Conservation (phyloP, 2,888 invertebrate species). For the Lepidochrysops patricia region DNA sequence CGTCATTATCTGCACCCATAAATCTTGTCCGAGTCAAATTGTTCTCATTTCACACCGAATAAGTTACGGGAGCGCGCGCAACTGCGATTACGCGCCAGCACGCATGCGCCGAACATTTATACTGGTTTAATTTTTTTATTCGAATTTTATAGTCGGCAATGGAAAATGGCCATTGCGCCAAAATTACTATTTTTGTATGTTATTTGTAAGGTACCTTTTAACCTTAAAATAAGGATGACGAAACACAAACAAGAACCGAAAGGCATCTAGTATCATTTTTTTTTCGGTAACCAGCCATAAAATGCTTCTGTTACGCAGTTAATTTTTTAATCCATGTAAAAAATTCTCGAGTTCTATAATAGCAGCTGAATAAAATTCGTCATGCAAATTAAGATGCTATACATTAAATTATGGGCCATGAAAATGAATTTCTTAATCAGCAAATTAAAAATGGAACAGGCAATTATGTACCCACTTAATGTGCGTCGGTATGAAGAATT, state of each 20-base stretch:
- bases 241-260: not conserved
- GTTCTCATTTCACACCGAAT: constrained; percentile 68
- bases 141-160: not conserved
- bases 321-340: not conserved
- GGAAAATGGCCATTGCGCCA: not conserved
- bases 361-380: not conserved
- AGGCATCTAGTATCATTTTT: not conserved
- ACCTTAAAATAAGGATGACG: not conserved
- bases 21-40: constrained; percentile 57
- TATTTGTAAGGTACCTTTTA: not conserved
- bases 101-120: not conserved
- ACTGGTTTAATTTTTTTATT: not conserved
- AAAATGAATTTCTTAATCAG: not conserved
- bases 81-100: constrained; percentile 39
- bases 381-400: not conserved
- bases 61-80: constrained; percentile 45
- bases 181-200: not conserved
- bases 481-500: no score
- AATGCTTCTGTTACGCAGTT: not conserved
- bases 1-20: constrained; percentile 49
- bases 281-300: not conserved
- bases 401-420: not conserved
- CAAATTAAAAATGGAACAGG: not conserved
- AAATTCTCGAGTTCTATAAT: not conserved
- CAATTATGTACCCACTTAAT: no score